Evolutionary conservation across 2,888 invertebrate species (phyloP).

Genomic region (Pemphredon lugubris): DNA sequence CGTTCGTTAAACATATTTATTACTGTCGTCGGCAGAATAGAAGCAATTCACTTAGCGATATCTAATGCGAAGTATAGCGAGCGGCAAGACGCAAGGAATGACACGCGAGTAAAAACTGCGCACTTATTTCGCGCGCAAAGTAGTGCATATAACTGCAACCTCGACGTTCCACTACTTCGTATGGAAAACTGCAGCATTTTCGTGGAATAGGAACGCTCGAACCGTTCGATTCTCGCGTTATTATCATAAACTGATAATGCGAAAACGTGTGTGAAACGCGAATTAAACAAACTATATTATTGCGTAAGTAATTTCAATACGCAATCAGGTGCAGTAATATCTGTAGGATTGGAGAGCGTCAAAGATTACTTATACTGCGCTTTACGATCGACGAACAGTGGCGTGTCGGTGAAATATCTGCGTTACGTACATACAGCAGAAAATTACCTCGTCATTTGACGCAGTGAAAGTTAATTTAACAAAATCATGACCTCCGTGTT

Average conservation of each 20-base stretch:
- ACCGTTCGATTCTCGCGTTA: conserved; percentile 14
- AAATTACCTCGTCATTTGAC: conserved; percentile 38
- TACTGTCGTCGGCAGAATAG: no score
- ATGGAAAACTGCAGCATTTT: conserved; percentile 36
- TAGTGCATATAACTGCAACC: conserved; percentile 67
- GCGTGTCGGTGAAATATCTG: not conserved
- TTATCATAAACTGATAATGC: no score
- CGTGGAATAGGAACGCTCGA: conserved; percentile 19
- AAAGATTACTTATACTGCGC: conserved; percentile 6
- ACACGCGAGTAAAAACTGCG: conserved; percentile 4
- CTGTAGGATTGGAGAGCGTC: not conserved
- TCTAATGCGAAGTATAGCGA: no score
- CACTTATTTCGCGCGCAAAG: conserved; percentile 37
- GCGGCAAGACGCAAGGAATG: no score
- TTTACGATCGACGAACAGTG: conserved; percentile 11
- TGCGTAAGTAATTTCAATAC: no score
- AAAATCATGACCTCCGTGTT: conserved; percentile 56
- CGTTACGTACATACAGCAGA: conserved; percentile 24
- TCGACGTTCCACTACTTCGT: conserved; percentile 59
- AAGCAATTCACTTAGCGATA: no score
- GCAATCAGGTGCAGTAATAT: no score
- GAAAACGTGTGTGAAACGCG: no score
- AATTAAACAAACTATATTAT: no score
- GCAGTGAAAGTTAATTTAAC: conserved; percentile 70
- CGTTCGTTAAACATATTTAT: no score